Conservation (phyloP, 1,140 invertebrate species). For the Drosophila repletoides region DNA sequence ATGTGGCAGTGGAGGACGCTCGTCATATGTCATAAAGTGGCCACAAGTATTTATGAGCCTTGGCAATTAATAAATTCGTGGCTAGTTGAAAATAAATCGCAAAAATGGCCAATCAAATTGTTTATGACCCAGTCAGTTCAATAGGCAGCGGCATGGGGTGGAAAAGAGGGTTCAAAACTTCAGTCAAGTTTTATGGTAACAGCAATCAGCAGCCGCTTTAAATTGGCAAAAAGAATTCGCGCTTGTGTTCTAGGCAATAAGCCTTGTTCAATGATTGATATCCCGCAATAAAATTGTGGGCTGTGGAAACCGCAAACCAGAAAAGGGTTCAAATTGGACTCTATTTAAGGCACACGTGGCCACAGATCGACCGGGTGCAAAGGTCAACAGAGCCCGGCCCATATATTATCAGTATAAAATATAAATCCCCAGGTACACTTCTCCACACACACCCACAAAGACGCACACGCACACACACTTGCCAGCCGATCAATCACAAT, state of each 20-base stretch:
- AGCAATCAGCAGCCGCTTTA: constrained; percentile 21
- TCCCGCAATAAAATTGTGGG: constrained; percentile 34
- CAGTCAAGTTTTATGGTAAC: constrained; percentile 13
- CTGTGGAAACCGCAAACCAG: constrained; percentile 26
- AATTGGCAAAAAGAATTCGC: constrained; percentile 29
- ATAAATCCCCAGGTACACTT: background rate
- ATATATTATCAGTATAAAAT: background rate
- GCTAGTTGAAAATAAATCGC: constrained; percentile 66
- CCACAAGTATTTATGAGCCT: constrained; percentile 54
- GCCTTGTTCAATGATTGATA: constrained; percentile 58
- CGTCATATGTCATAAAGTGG: constrained; percentile 74
- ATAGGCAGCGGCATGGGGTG: background rate
- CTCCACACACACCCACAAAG: background rate
- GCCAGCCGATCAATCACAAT: constrained; percentile 76
- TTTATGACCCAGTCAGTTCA: constrained; percentile 32
- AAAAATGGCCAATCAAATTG: constrained; percentile 28
- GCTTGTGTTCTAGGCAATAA: constrained; percentile 47
- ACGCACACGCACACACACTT: constrained; percentile 33
- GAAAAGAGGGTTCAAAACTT: background rate
- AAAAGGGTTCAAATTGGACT: constrained; percentile 20
- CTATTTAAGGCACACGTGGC: constrained; percentile 46
- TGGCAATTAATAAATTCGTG: constrained; percentile 78
- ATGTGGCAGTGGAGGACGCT: constrained; percentile 33
- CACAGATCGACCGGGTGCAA: constrained; percentile 16
- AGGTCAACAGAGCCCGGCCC: constrained; percentile 20